Evolutionary conservation across 1,140 invertebrate species (phyloP).

Genomic region (Microplitis demolitor): DNA sequence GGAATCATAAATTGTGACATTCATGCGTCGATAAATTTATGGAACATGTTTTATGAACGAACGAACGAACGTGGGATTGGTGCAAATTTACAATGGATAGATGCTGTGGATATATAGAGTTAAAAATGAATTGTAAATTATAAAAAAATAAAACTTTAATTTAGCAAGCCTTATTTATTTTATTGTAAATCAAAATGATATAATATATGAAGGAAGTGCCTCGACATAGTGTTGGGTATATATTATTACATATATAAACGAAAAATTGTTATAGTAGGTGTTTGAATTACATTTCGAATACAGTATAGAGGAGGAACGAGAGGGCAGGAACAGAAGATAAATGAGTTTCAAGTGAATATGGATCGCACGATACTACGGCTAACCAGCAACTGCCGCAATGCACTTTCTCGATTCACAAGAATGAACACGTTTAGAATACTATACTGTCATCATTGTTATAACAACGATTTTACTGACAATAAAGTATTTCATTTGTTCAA

Average conservation of each 20-base stretch:
- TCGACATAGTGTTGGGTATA: neutral
- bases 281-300: neutral
- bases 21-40: conserved; percentile 4
- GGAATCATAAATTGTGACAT: neutral
- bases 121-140: neutral
- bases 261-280: neutral
- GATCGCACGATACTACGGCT: conserved; percentile 11
- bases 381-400: conserved; percentile 8
- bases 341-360: conserved; percentile 20
- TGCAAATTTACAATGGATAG: neutral
- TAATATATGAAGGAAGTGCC: neutral
- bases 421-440: neutral
- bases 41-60: neutral
- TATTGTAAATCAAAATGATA: conserved; percentile 8
- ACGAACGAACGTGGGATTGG: neutral
- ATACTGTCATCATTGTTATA: neutral
- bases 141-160: neutral
- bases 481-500: too few relatives aligned
- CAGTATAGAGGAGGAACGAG: neutral
- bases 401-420: conserved; percentile 13
- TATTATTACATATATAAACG: neutral
- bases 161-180: neutral
- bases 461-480: neutral
- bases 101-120: neutral
- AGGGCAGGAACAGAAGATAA: neutral